Conservation (phyloP, 2,113 vertebrate genomes). For the Ginglymostoma cirratum region DNA sequence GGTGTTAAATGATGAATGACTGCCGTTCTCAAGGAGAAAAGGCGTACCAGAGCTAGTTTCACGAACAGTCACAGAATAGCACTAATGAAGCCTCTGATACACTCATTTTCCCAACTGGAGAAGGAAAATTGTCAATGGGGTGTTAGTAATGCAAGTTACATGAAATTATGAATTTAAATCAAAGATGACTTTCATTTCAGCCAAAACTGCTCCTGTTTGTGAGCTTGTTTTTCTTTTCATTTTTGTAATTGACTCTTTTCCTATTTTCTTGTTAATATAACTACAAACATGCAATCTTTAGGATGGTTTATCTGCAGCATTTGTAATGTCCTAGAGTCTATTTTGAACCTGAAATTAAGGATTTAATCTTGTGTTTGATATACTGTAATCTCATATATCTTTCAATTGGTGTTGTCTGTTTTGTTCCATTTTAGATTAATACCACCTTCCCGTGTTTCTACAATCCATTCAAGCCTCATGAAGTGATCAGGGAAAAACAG, state of each 20-base stretch:
- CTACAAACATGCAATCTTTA: neutral
- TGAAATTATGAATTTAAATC: neutral
- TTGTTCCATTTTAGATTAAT: neutral
- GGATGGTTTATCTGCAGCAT: neutral
- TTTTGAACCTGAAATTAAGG: neutral
- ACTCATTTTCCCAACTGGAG: neutral
- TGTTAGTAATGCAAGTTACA: neutral
- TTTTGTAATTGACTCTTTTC: neutral
- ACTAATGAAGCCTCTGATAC: neutral
- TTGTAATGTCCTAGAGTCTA: neutral
- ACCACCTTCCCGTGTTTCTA: constrained; percentile 25
- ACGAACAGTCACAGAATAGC: neutral
- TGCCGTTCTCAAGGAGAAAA: neutral
- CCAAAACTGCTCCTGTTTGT: neutral
- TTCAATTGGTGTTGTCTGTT: neutral
- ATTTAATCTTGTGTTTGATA: neutral
- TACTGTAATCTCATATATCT: neutral
- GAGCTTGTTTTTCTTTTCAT: neutral
- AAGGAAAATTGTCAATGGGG: neutral
- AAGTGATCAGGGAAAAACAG: constrained; percentile 28
- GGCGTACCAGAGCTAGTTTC: neutral
- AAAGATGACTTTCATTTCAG: neutral
- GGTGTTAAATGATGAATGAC: neutral
- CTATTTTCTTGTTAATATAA: neutral
- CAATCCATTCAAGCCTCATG: constrained; percentile 16